A percentile compares a stretch with the other conserved stretches of the same genome.
Evolutionary conservation across 2,797 vertebrate genomes (phyloP).

Genomic region (Microctenopoma stevenorrisi): DNA sequence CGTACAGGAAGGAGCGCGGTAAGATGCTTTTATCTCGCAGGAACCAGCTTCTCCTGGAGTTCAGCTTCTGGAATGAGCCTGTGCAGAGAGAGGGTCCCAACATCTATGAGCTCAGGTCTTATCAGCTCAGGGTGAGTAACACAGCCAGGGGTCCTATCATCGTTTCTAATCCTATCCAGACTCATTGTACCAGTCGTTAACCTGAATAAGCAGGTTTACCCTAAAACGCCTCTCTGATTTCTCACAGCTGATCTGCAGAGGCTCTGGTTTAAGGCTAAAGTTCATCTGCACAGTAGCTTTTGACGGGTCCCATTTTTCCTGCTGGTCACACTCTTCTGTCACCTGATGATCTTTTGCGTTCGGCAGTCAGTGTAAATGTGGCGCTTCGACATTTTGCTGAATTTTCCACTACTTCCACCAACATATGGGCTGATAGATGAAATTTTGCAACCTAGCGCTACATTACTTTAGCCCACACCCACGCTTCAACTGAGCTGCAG

Average conservation of each 20-base stretch:
- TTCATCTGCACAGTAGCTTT: not conserved
- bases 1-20: constrained; percentile 92
- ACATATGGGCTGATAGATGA: not conserved
- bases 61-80: constrained; percentile 98
- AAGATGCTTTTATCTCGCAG: constrained; percentile 95
- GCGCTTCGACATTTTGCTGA: not conserved
- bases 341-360: not conserved
- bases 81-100: constrained; percentile 91
- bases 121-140: constrained; percentile 93
- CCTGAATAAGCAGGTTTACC: not conserved
- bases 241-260: not conserved
- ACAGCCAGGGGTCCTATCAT: not conserved
- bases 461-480: not conserved
- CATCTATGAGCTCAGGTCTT: constrained; percentile 95
- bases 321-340: not conserved
- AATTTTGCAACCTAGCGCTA: not conserved
- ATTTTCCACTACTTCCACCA: too few relatives aligned
- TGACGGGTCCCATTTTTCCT: not conserved
- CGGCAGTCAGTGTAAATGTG: not conserved
- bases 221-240: not conserved
- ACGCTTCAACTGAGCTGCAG: not conserved
- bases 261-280: not conserved
- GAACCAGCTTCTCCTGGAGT: constrained; percentile 95
- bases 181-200: not conserved
- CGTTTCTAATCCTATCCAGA: not conserved